Percentiles rank a stretch among this genome's conserved stretches.
Conservation (phyloP, 2,888 invertebrate species). For the Brachylomia viminalis region DNA sequence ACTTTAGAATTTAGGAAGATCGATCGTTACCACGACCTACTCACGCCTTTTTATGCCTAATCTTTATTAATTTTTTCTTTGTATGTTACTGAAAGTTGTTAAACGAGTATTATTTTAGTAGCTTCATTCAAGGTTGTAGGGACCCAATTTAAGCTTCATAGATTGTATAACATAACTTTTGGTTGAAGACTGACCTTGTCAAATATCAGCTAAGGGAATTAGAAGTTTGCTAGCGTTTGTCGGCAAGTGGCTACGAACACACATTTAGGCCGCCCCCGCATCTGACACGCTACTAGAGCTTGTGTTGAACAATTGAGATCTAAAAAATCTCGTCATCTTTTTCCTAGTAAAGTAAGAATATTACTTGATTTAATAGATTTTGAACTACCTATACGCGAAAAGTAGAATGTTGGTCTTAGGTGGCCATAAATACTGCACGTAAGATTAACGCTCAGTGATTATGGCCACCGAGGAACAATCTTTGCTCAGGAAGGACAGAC, state of each 20-base stretch:
- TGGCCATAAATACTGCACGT: background rate
- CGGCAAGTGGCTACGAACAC: slow-evolving; percentile 38
- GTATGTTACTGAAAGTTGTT: background rate
- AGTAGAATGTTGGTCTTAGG: background rate
- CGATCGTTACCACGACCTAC: slow-evolving; percentile 37
- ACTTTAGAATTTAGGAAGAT: slow-evolving; percentile 62
- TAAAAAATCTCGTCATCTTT: background rate
- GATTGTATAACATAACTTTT: slow-evolving; percentile 23
- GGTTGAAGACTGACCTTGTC: slow-evolving; percentile 31
- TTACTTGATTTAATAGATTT: background rate
- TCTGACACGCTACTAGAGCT: slow-evolving; percentile 12
- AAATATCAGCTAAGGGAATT: slow-evolving; percentile 37
- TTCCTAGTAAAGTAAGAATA: background rate
- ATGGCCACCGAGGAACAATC: background rate
- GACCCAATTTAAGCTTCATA: background rate
- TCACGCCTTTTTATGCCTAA: slow-evolving; percentile 7
- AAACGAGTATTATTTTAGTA: background rate
- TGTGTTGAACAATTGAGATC: slow-evolving; percentile 8
- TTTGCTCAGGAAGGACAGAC: background rate
- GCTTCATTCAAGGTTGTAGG: background rate
- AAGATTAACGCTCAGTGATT: background rate
- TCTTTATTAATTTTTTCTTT: background rate
- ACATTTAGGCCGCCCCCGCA: slow-evolving; percentile 12
- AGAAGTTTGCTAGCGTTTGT: slow-evolving; percentile 38
- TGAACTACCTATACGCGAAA: background rate